phyloP scores from a whole-genome alignment of 2,888 invertebrate genomes.

The Disparrhopalites patrizii region DNA sequence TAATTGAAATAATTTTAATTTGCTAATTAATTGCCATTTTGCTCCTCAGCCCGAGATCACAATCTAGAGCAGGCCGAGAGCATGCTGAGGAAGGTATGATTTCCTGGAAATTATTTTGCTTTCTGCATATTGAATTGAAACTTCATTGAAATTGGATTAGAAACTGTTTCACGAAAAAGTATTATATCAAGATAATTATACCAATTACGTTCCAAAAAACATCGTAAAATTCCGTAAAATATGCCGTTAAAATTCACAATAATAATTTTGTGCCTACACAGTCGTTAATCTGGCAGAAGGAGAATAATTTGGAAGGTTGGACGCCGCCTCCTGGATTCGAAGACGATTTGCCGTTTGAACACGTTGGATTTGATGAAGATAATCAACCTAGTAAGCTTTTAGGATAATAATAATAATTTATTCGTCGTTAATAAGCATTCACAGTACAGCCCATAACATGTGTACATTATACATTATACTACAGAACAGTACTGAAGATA shows the following conservation, averaged over 20 bases:
- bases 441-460: no score
- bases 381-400: neutral
- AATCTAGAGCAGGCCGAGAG: conserved; percentile 14
- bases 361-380: neutral
- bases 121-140: neutral
- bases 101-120: neutral
- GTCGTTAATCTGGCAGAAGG: neutral
- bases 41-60: conserved; percentile 1
- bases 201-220: no score
- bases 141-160: neutral
- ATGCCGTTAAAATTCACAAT: neutral
- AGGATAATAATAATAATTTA: no score
- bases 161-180: no score
- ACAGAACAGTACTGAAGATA: no score
- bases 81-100: conserved; percentile 9
- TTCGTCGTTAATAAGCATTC: no score
- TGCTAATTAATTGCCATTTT: neutral
- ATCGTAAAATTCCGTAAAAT: neutral
- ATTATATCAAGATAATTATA: no score
- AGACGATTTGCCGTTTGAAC: neutral
- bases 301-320: neutral
- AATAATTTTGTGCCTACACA: neutral
- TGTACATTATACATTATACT: no score
- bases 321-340: neutral
- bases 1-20: neutral